These are phyloP conservation scores for Colostygia pectinataria DNA, from an alignment of 2,888 invertebrate species.

Conservation along the genomic window DNA sequence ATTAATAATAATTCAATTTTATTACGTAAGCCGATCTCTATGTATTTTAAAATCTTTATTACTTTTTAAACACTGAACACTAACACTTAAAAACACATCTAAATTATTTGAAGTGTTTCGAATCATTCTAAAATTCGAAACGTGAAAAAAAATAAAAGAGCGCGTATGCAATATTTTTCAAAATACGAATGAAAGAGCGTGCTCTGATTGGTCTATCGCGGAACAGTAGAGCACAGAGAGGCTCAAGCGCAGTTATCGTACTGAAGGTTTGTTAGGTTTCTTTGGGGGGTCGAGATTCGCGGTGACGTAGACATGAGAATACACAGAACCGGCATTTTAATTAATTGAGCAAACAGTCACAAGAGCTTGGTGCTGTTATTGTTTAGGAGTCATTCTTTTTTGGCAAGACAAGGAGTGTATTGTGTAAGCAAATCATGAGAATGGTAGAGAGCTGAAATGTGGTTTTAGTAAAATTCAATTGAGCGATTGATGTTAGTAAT, in stretches of 20 bases:
- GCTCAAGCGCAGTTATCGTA: constrained; percentile 70
- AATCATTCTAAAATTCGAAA: neutral
- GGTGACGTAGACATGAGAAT: constrained; percentile 64
- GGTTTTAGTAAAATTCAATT: constrained; percentile 13
- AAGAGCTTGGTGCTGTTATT: constrained; percentile 27
- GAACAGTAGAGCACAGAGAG: constrained; percentile 68
- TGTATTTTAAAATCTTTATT: neutral
- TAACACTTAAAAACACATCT: neutral
- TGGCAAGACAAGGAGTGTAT: constrained; percentile 1
- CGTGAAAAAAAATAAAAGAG: constrained; percentile 7
- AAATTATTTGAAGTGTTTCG: neutral
- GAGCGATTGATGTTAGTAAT: constrained; percentile 10
- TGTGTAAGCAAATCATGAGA: constrained; percentile 25
- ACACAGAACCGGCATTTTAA: constrained; percentile 58
- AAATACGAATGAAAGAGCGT: constrained; percentile 33
- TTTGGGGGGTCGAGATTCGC: constrained; percentile 73
- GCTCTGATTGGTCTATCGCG: constrained; percentile 42
- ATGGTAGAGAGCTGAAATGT: constrained; percentile 9
- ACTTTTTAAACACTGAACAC: constrained; percentile 3
- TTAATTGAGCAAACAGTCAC: constrained; percentile 35
- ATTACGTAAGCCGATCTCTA: neutral
- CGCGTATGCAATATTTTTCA: constrained; percentile 17
- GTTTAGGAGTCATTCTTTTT: constrained; percentile 28
- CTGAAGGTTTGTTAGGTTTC: constrained; percentile 66
- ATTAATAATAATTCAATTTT: too few relatives aligned